Conservation (phyloP, 2,797 vertebrate species). For the Neomorphus geoffroyi region DNA sequence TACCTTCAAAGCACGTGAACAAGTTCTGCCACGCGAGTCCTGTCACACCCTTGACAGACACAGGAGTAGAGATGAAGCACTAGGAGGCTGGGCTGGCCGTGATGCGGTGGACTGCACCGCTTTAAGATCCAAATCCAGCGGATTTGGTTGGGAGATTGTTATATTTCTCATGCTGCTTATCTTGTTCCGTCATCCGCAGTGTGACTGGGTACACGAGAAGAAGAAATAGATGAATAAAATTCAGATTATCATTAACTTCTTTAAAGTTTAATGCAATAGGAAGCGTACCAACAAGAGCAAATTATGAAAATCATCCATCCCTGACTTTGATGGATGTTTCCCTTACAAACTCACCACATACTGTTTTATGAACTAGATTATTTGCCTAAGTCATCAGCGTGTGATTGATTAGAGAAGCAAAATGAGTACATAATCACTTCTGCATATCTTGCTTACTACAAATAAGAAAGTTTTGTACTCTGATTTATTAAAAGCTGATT, state of each 20-base stretch:
- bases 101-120: not conserved
- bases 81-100: not conserved
- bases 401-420: conserved; percentile 46
- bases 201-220: not conserved
- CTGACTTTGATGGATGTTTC: conserved; percentile 55
- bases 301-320: conserved; percentile 31
- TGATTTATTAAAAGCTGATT: conserved; percentile 27
- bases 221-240: not conserved
- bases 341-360: not conserved
- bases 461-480: conserved; percentile 29
- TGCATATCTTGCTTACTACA: conserved; percentile 13
- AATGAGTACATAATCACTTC: conserved; percentile 19
- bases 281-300: conserved; percentile 19
- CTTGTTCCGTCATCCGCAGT: not conserved
- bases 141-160: not conserved
- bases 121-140: not conserved
- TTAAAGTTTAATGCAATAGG: conserved; percentile 20
- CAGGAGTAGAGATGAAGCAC: not conserved
- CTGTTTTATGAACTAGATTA: conserved; percentile 33
- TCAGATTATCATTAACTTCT: not conserved
- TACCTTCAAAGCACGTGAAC: not conserved
- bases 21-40: not conserved
- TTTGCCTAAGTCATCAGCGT: conserved; percentile 46
- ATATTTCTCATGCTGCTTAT: not conserved
- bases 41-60: not conserved